These are phyloP conservation scores for Lepidocyrtoides sp. DNA, from an alignment of 2,888 invertebrate genomes.

Conservation along the genomic window DNA sequence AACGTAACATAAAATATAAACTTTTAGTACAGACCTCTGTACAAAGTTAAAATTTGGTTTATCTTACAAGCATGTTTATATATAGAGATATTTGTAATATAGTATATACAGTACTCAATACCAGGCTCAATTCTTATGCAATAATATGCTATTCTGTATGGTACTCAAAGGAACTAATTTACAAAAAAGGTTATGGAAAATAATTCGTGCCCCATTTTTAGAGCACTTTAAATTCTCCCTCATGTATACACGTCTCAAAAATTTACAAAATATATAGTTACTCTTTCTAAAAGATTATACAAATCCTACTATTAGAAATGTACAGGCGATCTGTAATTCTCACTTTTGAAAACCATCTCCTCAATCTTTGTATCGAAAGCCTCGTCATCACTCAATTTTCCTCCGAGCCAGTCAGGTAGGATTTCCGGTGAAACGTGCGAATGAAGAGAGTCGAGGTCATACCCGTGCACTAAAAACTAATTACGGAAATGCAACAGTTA, in stretches of 20 bases:
- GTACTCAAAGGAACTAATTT: not conserved
- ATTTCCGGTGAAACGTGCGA: slow-evolving; percentile 75
- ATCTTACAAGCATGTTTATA: not conserved
- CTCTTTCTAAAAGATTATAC: not conserved
- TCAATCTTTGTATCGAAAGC: slow-evolving; percentile 75
- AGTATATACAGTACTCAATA: not conserved
- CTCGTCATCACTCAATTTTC: slow-evolving; percentile 73
- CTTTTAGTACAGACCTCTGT: slow-evolving; percentile 26
- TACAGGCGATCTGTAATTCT: slow-evolving; percentile 64
- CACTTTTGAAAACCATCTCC: slow-evolving; percentile 71
- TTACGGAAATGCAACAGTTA: not conserved
- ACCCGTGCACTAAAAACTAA: slow-evolving; percentile 76
- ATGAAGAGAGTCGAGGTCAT: slow-evolving; percentile 76
- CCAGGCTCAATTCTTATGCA: not conserved
- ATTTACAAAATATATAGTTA: not conserved
- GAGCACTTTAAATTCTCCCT: not conserved
- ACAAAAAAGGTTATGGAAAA: not conserved
- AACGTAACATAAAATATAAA: slow-evolving; percentile 3
- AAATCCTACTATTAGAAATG: slow-evolving; percentile 43
- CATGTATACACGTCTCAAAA: not conserved
- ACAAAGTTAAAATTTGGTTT: not conserved
- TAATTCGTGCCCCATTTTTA: not conserved
- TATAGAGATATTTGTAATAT: slow-evolving; percentile 5
- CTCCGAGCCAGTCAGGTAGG: slow-evolving; percentile 78
- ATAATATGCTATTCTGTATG: not conserved